phyloP scores from a whole-genome alignment of 2,888 invertebrate genomes.

The Anticlea derivata region DNA sequence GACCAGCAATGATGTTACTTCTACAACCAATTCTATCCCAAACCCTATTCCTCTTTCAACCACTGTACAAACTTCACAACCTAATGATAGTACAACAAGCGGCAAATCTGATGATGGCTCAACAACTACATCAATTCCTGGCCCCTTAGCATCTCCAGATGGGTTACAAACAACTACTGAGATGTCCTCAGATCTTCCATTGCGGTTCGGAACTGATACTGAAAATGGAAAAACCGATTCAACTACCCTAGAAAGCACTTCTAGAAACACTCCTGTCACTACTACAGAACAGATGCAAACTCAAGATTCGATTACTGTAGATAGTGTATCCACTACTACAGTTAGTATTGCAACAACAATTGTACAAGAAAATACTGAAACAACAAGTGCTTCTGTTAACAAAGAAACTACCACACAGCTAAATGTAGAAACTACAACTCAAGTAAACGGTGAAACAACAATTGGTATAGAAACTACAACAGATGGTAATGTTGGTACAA shows the following conservation, averaged over 20 bases:
- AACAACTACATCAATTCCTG: slow-evolving; percentile 34
- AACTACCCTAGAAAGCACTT: slow-evolving; percentile 14
- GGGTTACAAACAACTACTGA: slow-evolving; percentile 33
- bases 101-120: slow-evolving; percentile 37
- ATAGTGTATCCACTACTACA: slow-evolving; percentile 25
- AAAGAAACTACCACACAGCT: slow-evolving; percentile 42
- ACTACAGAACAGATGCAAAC: slow-evolving; percentile 40
- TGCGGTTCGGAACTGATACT: slow-evolving; percentile 28
- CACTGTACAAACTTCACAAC: slow-evolving; percentile 37
- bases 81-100: slow-evolving; percentile 42
- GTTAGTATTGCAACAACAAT: slow-evolving; percentile 22
- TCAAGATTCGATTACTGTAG: slow-evolving; percentile 11
- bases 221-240: slow-evolving; percentile 12
- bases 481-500: slow-evolving; percentile 41
- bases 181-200: slow-evolving; percentile 22
- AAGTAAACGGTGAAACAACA: slow-evolving; percentile 48
- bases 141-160: slow-evolving; percentile 23
- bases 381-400: slow-evolving; percentile 23
- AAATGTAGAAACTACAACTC: slow-evolving; percentile 45
- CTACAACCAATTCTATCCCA: slow-evolving; percentile 41
- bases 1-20: slow-evolving; percentile 41
- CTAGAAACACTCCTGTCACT: slow-evolving; percentile 32
- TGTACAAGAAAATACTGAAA: slow-evolving; percentile 28
- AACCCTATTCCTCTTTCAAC: slow-evolving; percentile 43
- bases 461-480: slow-evolving; percentile 45